A percentile compares a stretch with the other conserved stretches of the same genome.
Conservation (phyloP, 2,797 vertebrate genomes). For the Rallus crepitans region DNA sequence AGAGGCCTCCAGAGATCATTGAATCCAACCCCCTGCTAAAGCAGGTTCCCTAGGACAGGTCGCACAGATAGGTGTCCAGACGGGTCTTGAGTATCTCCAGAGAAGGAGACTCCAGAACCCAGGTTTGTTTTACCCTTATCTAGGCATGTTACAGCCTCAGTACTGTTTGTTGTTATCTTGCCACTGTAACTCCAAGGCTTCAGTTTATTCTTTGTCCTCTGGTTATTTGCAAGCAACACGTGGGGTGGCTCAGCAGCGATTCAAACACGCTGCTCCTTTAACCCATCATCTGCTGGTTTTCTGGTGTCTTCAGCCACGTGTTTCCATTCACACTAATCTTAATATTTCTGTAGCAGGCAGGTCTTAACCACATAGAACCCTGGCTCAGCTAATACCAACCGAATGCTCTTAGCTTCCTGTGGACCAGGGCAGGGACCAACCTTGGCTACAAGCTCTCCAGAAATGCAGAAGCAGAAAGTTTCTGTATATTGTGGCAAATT, state of each 20-base stretch:
- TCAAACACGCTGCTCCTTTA: neutral
- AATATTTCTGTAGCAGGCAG: neutral
- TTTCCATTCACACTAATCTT: neutral
- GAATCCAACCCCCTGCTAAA: no score
- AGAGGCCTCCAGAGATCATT: no score
- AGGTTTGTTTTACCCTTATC: neutral
- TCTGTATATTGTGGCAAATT: neutral
- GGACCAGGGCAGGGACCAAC: neutral
- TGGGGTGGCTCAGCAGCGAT: neutral
- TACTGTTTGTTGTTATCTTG: neutral
- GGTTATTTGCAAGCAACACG: neutral
- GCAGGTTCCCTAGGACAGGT: no score
- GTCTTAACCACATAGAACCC: accelerated
- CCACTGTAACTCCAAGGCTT: neutral
- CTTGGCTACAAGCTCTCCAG: neutral
- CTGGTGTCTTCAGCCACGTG: neutral
- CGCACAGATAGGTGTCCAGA: no score
- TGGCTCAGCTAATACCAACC: neutral
- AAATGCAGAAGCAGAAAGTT: accelerated
- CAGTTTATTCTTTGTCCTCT: neutral
- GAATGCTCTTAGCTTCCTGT: neutral
- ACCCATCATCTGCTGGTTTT: neutral
- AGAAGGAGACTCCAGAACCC: neutral
- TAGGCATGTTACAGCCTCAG: neutral
- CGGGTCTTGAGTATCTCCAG: no score